A percentile compares a stretch with the other conserved stretches of the same genome.
Conservation (phyloP, 1,140 invertebrate genomes). For the Danaus melanippus region DNA sequence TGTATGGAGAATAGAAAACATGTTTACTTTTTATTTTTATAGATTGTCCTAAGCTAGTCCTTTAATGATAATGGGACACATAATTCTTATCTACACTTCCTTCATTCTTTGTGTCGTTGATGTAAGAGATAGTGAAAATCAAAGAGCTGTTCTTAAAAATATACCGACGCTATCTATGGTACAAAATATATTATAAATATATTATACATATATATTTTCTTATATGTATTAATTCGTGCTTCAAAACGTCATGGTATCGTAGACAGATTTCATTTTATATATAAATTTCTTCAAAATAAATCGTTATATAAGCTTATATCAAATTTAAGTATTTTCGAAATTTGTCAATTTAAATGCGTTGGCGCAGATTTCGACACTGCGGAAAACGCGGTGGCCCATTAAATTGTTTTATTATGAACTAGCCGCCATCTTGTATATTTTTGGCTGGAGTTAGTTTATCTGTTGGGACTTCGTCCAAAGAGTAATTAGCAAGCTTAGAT, state of each 20-base stretch:
- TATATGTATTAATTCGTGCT: no score
- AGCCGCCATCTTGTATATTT: constrained; percentile 70
- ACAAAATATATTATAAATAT: no score
- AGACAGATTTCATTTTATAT: no score
- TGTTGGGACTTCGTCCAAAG: constrained; percentile 67
- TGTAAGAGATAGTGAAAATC: neutral
- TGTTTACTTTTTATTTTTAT: no score
- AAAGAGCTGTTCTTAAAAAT: no score
- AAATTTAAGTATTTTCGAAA: constrained; percentile 9
- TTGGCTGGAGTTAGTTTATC: constrained; percentile 69
- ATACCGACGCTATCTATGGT: no score
- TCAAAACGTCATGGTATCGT: no score
- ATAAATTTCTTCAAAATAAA: no score
- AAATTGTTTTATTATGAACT: constrained; percentile 72
- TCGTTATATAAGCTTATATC: no score
- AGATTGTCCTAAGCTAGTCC: constrained; percentile 5
- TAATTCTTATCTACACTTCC: constrained; percentile 15
- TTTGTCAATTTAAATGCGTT: constrained; percentile 60
- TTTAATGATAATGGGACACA: constrained; percentile 11
- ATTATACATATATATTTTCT: no score
- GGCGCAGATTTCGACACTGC: constrained; percentile 67
- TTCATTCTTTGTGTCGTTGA: constrained; percentile 13
- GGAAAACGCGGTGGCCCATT: constrained; percentile 71
- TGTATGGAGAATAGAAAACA: no score
- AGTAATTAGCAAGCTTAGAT: constrained; percentile 63